A percentile compares a stretch with the other conserved stretches of the same genome.
phyloP scores from a whole-genome alignment of 53 echinoderm and acorn worm species.

The Crossaster papposus region DNA sequence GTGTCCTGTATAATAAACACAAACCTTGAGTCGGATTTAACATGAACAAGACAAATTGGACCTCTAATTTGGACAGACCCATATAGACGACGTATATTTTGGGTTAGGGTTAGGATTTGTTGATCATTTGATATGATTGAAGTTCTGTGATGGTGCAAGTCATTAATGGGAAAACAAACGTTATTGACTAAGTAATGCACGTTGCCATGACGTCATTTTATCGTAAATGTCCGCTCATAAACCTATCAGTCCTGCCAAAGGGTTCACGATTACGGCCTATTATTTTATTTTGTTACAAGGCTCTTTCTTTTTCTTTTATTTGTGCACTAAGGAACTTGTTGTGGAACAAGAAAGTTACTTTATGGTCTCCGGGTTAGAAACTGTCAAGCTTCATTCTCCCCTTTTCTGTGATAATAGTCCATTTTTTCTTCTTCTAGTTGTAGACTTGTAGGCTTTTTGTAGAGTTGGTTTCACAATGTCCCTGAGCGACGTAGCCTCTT shows the following conservation, averaged over 20 bases:
- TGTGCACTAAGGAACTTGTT: background rate
- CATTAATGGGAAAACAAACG: background rate
- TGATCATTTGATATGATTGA: background rate
- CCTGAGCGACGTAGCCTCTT: constrained; percentile 22
- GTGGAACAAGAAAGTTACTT: background rate
- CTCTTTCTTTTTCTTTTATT: too few relatives aligned
- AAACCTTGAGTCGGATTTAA: too few relatives aligned
- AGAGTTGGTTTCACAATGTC: constrained; percentile 4
- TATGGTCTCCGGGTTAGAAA: background rate
- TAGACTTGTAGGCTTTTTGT: background rate
- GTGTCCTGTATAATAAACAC: too few relatives aligned
- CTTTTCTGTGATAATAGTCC: background rate
- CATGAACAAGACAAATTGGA: too few relatives aligned
- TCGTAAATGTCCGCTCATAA: too few relatives aligned
- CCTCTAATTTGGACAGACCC: too few relatives aligned
- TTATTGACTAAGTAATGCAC: background rate
- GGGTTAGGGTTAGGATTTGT: too few relatives aligned
- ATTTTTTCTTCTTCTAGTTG: background rate
- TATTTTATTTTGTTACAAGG: too few relatives aligned
- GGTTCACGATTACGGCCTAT: too few relatives aligned
- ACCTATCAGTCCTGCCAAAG: too few relatives aligned
- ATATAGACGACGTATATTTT: too few relatives aligned
- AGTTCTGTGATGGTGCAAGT: background rate
- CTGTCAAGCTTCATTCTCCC: background rate
- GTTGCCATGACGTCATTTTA: background rate